Evolutionary conservation across 2,797 vertebrate species (phyloP), one percentile per base, ranked within the genome.

Genomic region (Centropyge bicolor): DNA sequence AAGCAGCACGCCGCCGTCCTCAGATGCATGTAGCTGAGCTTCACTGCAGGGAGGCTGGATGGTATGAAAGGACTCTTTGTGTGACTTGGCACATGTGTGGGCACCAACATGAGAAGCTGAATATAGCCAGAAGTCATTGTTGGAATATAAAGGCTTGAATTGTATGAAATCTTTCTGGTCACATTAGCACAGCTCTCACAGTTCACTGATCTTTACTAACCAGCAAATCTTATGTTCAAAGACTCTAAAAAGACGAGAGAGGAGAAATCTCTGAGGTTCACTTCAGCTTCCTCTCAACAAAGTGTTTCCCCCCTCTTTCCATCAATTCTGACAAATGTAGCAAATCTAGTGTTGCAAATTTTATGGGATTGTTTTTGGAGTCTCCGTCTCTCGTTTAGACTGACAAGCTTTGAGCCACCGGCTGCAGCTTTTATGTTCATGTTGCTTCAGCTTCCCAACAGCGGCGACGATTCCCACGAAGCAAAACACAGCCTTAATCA

Each of bases 401-500:
- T 27, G 48, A 54, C 68, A 67, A n/a, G 57, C 71, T 55, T 52
- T 5, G 43, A 46, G 61, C 78, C 13, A 31, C 27, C 31, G 40
- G 43, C 61, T 35, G 51, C 52, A 41, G 67, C 67, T 70, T 70
- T 62, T 55, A 68, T 69, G 70, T 59, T 55, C 41, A 59, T 64
- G 74, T 60, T 60, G 51, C 38, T 74, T 72, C 66, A 75, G 65
- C 59, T 40, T 57, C 70, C 65, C 46, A 0, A 31, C 84, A 11
- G 77, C 4, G 45, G 17, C n/a, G 56, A 56, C 5, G 55, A 49
- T 43, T 69, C 14, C 68, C 77, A 41, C 38, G 55, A 75, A 77
- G 82, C 77, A 13, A 49, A 63, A 36, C 41, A 7, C 70, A 19
- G 59, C 77, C 16, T 55, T 57, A 76, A 86, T 85, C 82, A 81